Percentiles rank a stretch among this genome's conserved stretches.
phyloP scores from a whole-genome alignment of 2,113 vertebrate genomes.

The Bufo gargarizans region DNA sequence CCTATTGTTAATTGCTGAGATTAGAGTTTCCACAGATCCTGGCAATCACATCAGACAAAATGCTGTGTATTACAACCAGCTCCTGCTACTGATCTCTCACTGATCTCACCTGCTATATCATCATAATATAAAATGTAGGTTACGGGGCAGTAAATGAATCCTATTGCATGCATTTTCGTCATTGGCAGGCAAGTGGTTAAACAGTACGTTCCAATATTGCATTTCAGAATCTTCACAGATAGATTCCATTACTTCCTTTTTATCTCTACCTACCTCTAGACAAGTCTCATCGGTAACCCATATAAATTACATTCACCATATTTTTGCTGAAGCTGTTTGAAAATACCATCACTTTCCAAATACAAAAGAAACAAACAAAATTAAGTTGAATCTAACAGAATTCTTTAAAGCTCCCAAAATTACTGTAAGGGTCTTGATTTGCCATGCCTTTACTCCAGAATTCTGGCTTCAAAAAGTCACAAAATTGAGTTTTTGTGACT shows the following conservation, averaged over 20 bases:
- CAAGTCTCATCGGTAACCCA: not conserved
- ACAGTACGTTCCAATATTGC: not conserved
- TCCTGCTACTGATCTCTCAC: no score
- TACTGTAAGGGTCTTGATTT: no score
- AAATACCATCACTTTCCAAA: not conserved
- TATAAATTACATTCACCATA: not conserved
- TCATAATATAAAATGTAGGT: not conserved
- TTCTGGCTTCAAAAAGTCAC: no score
- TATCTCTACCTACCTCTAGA: not conserved
- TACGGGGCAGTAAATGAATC: no score
- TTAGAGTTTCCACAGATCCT: no score
- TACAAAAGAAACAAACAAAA: not conserved
- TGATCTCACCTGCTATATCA: not conserved
- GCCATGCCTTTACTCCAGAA: no score
- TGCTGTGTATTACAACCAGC: no score
- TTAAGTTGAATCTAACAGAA: not conserved
- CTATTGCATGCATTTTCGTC: not conserved
- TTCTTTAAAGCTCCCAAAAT: not conserved
- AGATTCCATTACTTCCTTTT: not conserved
- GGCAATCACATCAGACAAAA: no score
- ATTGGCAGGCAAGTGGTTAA: not conserved
- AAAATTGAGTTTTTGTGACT: no score
- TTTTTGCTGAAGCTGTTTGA: not conserved
- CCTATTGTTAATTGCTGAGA: no score
- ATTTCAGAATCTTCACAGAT: not conserved